phyloP scores from a whole-genome alignment of 2,888 invertebrate species.

The Drosophila pegasa region DNA sequence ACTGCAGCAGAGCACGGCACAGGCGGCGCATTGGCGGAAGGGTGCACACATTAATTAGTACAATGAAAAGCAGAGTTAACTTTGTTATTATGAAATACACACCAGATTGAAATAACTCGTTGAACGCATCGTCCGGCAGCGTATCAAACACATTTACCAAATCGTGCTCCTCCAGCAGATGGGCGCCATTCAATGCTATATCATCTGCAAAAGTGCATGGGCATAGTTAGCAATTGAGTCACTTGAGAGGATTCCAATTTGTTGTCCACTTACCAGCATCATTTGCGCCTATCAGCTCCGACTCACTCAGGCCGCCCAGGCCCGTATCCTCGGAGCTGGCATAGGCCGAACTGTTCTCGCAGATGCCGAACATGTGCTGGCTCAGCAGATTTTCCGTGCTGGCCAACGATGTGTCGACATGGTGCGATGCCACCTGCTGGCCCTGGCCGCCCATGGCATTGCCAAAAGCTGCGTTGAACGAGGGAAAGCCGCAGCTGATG shows the following conservation, averaged over 20 bases:
- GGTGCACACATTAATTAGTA: slow-evolving; percentile 76
- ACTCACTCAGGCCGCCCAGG: slow-evolving; percentile 87
- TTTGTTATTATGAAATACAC: slow-evolving; percentile 69
- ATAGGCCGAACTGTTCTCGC: slow-evolving; percentile 88
- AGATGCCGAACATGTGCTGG: slow-evolving; percentile 84
- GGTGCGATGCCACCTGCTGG: slow-evolving; percentile 46
- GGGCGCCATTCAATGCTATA: slow-evolving; percentile 86
- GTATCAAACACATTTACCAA: slow-evolving; percentile 92
- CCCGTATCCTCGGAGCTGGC: slow-evolving; percentile 88
- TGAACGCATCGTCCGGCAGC: slow-evolving; percentile 92
- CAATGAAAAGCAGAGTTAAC: slow-evolving; percentile 64
- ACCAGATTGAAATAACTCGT: slow-evolving; percentile 91
- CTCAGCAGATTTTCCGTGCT: slow-evolving; percentile 78
- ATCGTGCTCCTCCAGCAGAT: slow-evolving; percentile 90
- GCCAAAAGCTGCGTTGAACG: slow-evolving; percentile 70
- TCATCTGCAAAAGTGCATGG: slow-evolving; percentile 84
- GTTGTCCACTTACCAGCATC: slow-evolving; percentile 80
- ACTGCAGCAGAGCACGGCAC: slow-evolving; percentile 66
- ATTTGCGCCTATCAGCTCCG: slow-evolving; percentile 86
- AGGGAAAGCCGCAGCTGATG: slow-evolving; percentile 70
- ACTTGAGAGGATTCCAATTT: not conserved
- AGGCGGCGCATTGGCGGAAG: slow-evolving; percentile 41
- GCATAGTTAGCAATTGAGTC: slow-evolving; percentile 2
- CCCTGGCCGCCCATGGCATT: slow-evolving; percentile 41
- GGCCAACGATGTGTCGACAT: slow-evolving; percentile 46